These are phyloP conservation scores for Cosmopolites sordidus DNA, from an alignment of 2,888 invertebrate species.

Conservation along the genomic window DNA sequence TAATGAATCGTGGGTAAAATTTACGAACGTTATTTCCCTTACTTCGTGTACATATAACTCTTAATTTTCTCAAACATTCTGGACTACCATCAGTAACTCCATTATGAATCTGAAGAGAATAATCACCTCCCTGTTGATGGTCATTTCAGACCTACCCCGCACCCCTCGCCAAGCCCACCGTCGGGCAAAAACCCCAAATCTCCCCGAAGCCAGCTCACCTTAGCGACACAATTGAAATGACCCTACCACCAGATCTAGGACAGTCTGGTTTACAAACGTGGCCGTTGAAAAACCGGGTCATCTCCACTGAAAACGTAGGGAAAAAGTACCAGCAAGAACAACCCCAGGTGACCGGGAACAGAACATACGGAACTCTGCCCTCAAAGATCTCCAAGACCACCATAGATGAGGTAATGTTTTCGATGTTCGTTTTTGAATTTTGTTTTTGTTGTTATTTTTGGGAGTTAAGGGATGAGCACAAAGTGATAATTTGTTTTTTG, in stretches of 20 bases:
- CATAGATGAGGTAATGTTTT: slow-evolving; percentile 34
- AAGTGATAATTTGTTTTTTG: too few relatives aligned
- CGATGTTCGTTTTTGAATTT: not conserved
- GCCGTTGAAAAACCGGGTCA: slow-evolving; percentile 59
- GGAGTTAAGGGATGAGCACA: too few relatives aligned
- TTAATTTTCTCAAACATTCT: too few relatives aligned
- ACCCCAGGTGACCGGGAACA: not conserved
- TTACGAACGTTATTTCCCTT: too few relatives aligned
- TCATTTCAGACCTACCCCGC: slow-evolving; percentile 22
- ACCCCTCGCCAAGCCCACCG: slow-evolving; percentile 17
- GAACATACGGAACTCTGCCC: slow-evolving; percentile 22
- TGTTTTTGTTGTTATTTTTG: too few relatives aligned
- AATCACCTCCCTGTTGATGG: not conserved
- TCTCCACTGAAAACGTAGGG: slow-evolving; percentile 46
- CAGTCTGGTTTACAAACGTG: slow-evolving; percentile 52
- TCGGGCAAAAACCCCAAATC: slow-evolving; percentile 47
- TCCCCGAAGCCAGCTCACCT: slow-evolving; percentile 46
- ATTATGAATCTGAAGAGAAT: too few relatives aligned
- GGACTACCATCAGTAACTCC: too few relatives aligned
- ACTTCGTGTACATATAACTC: too few relatives aligned
- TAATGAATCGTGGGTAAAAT: too few relatives aligned
- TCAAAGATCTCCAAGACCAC: slow-evolving; percentile 29
- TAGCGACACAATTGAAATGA: slow-evolving; percentile 62
- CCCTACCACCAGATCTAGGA: slow-evolving; percentile 59
- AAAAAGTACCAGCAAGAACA: slow-evolving; percentile 32